Evolutionary conservation across 2,888 invertebrate genomes (phyloP).

Genomic region (Drosophila picticornis): DNA sequence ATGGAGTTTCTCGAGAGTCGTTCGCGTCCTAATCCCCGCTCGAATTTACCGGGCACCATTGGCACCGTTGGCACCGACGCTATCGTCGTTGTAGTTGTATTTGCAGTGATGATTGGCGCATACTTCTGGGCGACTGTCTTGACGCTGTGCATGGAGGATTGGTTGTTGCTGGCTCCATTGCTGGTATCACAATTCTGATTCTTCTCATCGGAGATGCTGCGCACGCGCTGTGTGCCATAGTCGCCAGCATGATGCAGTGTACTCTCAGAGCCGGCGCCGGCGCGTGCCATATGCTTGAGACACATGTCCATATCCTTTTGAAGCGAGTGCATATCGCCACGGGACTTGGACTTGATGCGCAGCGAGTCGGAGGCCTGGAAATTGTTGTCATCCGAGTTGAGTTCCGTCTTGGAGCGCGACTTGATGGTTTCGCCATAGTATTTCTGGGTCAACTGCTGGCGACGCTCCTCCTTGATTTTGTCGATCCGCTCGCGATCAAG

Average conservation of each 20-base stretch:
- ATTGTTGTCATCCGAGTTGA: slow-evolving; percentile 82
- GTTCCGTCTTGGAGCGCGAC: slow-evolving; percentile 85
- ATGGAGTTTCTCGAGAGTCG: slow-evolving; percentile 66
- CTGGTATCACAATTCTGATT: slow-evolving; percentile 84
- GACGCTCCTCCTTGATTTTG: slow-evolving; percentile 95
- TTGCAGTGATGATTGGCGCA: slow-evolving; percentile 33
- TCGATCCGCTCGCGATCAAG: slow-evolving; percentile 93
- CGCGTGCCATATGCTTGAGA: slow-evolving; percentile 77
- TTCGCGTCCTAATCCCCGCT: slow-evolving; percentile 73
- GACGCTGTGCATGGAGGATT: slow-evolving; percentile 50
- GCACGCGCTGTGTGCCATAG: slow-evolving; percentile 74
- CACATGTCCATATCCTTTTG: slow-evolving; percentile 84
- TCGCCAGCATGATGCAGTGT: slow-evolving; percentile 62
- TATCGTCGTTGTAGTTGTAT: slow-evolving; percentile 29
- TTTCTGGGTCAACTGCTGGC: slow-evolving; percentile 93
- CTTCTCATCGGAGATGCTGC: slow-evolving; percentile 85
- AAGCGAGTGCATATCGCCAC: slow-evolving; percentile 82
- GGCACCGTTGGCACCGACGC: slow-evolving; percentile 24
- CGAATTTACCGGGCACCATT: slow-evolving; percentile 69
- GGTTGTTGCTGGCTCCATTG: slow-evolving; percentile 39
- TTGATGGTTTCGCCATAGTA: slow-evolving; percentile 93
- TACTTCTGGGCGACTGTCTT: slow-evolving; percentile 70
- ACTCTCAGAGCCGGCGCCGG: slow-evolving; percentile 77
- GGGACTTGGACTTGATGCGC: slow-evolving; percentile 84
- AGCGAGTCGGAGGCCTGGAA: slow-evolving; percentile 80